Evolutionary conservation across 1,140 invertebrate genomes (phyloP).

Genomic region (Polypedilum vanderplanki): DNA sequence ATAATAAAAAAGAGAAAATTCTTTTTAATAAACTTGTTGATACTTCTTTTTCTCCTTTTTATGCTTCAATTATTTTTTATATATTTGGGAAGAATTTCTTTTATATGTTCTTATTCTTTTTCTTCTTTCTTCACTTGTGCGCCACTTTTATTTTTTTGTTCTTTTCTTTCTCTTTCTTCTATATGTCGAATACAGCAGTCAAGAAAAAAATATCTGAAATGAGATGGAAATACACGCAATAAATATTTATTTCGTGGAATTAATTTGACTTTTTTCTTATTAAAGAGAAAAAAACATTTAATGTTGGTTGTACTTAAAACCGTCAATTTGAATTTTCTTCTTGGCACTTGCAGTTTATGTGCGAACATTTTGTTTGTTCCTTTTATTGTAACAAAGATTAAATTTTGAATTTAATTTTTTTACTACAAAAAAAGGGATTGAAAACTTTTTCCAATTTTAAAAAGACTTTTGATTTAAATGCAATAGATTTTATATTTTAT

Average conservation of each 20-base stretch:
- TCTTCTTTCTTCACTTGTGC: background rate
- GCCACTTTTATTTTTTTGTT: background rate
- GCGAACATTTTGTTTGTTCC: too few relatives aligned
- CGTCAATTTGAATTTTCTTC: too few relatives aligned
- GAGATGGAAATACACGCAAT: slow-evolving; percentile 17
- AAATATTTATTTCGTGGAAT: slow-evolving; percentile 14
- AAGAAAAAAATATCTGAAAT: background rate
- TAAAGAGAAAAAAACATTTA: too few relatives aligned
- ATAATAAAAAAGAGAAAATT: background rate
- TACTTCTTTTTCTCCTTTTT: background rate
- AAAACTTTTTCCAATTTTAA: too few relatives aligned
- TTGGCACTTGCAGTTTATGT: too few relatives aligned
- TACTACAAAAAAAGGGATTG: too few relatives aligned
- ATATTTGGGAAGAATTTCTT: background rate
- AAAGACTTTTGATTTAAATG: too few relatives aligned
- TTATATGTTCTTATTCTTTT: background rate
- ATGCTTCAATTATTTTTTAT: slow-evolving; percentile 12
- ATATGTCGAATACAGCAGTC: background rate
- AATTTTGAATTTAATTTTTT: too few relatives aligned
- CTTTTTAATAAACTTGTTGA: slow-evolving; percentile 7
- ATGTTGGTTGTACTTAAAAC: too few relatives aligned
- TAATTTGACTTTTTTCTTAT: background rate
- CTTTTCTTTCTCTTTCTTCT: background rate
- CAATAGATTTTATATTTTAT: too few relatives aligned
- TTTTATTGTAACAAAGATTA: too few relatives aligned